Base-by-base conservation (phyloP, 2,113 vertebrate genomes). In the Mesocricetus auratus region DNA sequence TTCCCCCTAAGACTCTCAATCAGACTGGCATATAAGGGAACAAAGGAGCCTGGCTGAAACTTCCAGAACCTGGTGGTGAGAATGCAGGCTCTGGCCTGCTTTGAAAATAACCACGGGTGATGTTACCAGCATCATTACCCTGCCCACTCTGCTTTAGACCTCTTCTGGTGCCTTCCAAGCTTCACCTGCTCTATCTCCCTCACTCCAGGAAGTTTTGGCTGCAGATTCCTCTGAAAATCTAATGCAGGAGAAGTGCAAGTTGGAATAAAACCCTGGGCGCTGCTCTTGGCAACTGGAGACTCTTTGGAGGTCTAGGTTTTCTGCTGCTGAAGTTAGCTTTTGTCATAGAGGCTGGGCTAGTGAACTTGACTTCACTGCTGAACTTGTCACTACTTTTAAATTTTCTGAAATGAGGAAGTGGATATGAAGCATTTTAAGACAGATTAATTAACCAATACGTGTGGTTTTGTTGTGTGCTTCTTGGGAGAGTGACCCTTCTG, bases 381-480 rank as follows among this genome's bases (percentile, higher is more conserved):
- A 74, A 17, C 12, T 90, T 19, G 45, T 36, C 62, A 47, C 15
- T 86, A 79, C 95, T 96, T 96, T 93, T 64, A 56, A 86, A 58
- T 94, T 90, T 94, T 94, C 74, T 86, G 47, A 89, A 75, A 53
- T 81, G 89, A 96, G 31, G 82, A 50, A 47, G 86, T 81, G 45
- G 86, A 58, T 94, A 86, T 26, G 87, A 26, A 90, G 22, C 17
- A 74, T 94, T 92, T 74, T 74, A 89, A 90, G 91, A 89, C 17
- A 81, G 79, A 68, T 92, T 94, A 89, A 93, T 83, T 95, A 94
- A 87, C 93, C 71, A 10, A 78, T 91, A 78, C 39, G 17, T 94
- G 78, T 85, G 73, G 82, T 92, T 91, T 94, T 94, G 42, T 87
- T 94, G 0, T 88, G 31, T 78, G 36, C 66, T 93, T 88, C 21